phyloP scores from a whole-genome alignment of 2,113 vertebrate genomes.

The Ailurus styani region DNA sequence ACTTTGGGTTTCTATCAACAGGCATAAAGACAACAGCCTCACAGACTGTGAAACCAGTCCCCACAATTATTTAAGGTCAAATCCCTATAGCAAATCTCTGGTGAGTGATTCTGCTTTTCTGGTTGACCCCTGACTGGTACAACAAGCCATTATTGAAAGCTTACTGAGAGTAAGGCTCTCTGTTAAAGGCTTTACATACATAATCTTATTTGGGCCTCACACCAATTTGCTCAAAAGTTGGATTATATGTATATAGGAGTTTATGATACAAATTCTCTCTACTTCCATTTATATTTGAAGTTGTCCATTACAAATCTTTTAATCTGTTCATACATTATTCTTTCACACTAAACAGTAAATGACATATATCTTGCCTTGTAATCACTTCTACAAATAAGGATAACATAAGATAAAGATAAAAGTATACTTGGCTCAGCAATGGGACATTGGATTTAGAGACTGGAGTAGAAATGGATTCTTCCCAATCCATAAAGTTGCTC shows the following conservation, averaged over 20 bases:
- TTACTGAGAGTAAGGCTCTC: neutral
- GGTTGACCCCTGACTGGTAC: neutral
- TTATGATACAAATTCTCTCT: neutral
- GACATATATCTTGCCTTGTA: neutral
- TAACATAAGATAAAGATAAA: neutral
- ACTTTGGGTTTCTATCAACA: neutral
- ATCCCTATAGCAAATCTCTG: neutral
- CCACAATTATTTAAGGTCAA: neutral
- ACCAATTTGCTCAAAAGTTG: neutral
- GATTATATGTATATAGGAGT: neutral
- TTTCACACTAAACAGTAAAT: constrained; percentile 2
- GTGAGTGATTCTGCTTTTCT: neutral
- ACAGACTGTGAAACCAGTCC: neutral
- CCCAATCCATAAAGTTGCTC: neutral
- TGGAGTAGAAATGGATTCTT: neutral
- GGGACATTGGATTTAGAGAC: neutral
- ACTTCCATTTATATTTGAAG: neutral
- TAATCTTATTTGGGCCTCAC: neutral
- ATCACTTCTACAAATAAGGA: neutral
- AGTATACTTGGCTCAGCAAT: neutral
- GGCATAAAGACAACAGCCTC: neutral
- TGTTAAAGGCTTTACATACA: neutral
- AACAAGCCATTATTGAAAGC: neutral
- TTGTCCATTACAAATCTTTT: neutral
- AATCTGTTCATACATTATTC: neutral